These are phyloP conservation scores for Dasypus novemcinctus DNA, from an alignment of 2,113 vertebrate genomes.

Conservation along the genomic window DNA sequence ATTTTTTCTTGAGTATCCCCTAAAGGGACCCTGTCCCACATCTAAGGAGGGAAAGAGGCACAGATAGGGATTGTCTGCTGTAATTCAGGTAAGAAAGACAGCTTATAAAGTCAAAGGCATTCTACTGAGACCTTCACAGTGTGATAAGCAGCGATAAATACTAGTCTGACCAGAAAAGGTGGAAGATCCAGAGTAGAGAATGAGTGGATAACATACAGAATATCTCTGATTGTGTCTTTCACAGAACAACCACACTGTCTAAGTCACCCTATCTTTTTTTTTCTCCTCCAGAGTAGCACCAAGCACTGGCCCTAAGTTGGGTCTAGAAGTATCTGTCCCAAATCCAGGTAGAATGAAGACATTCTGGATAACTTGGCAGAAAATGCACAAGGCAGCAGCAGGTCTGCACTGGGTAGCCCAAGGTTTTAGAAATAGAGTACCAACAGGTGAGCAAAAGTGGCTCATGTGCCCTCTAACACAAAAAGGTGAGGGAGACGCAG, in stretches of 20 bases:
- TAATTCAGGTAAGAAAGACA: constrained; percentile 13
- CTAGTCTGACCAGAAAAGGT: background rate
- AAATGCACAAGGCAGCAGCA: background rate
- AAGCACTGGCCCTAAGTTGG: background rate
- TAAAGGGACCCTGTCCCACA: background rate
- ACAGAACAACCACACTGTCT: background rate
- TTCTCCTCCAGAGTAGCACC: background rate
- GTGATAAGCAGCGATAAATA: background rate
- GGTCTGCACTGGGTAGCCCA: background rate
- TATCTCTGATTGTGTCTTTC: background rate
- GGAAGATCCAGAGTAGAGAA: background rate
- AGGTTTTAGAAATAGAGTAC: background rate
- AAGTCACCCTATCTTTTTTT: background rate
- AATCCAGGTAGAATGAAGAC: background rate
- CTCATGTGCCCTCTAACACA: background rate
- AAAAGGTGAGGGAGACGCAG: background rate
- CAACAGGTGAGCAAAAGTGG: background rate
- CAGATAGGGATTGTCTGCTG: background rate
- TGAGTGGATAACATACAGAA: background rate
- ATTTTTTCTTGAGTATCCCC: constrained; percentile 36
- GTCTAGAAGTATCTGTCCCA: background rate
- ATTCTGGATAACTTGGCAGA: background rate
- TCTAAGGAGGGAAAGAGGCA: constrained; percentile 46
- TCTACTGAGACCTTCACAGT: background rate
- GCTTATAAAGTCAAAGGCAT: background rate